Evolutionary conservation across 1,140 invertebrate species (phyloP), one percentile per base, ranked within the genome.

Genomic region (Epicauta chinensis): DNA sequence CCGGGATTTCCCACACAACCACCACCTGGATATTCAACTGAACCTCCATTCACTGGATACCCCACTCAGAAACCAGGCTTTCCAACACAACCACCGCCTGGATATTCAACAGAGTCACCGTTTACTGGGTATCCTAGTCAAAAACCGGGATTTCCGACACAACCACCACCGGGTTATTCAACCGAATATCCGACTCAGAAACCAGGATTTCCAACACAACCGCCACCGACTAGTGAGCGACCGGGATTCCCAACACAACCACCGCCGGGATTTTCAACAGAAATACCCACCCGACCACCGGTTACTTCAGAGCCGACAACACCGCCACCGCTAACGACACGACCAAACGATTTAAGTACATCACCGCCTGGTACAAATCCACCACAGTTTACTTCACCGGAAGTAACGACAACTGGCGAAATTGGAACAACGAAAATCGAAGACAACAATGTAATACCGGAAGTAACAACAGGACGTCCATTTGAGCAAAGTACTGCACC

Each of bases 1-100:
- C 38, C 53, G 2, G 38, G 30, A 12, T 43, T 31, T 10, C 47
- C 51, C 0, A 47, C 43, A 13, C 52, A 37, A 13, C 40, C 44
- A 16, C 47, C 62, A 9, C 36, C 56, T 16, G 53, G 55, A 17
- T 58, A 53, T 41, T 58, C 64, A 10, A 53, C 59, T 31, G 46
- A 48, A 41, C 51, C 36, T 16, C 35, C 29, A 15, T 36, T n/a
- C n/a, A 7, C 46, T 15, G 47, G 46, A 30, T 55, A 50, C 49
- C 55, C 57, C 16, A 53, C 58, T 31, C 55, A 43, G 16, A 44
- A 7, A 10, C 34, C 45, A 16, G 41, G 37, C 16, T 48, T 34
- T 15, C 30, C 53, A n/a, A 40, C 43, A n/a, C 53, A 17, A 12
- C 59, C 15, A 58, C 60, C 53, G 17, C 36, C 40, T 9, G 43